A percentile compares a stretch with the other conserved stretches of the same genome.
These are phyloP conservation scores for Drosophila infuscata DNA, from an alignment of 2,888 invertebrate genomes.

Conservation along the genomic window DNA sequence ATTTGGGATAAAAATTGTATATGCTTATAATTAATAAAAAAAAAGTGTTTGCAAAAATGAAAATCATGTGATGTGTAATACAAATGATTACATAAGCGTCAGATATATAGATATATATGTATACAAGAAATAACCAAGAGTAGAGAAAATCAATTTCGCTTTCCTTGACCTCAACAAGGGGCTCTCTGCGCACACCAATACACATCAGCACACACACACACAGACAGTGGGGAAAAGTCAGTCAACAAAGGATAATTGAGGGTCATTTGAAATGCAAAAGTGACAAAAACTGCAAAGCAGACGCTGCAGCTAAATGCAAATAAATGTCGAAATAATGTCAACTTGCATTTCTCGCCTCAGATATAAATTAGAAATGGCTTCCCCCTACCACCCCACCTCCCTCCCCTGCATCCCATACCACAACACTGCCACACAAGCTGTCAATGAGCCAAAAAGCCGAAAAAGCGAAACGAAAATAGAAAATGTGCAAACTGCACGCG, in stretches of 20 bases:
- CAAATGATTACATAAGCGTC: slow-evolving; percentile 57
- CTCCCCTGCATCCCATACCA: too few relatives aligned
- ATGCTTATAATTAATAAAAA: too few relatives aligned
- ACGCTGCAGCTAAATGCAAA: slow-evolving; percentile 53
- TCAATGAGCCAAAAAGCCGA: slow-evolving; percentile 70
- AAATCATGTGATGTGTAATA: slow-evolving; percentile 34
- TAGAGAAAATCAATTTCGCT: slow-evolving; percentile 72
- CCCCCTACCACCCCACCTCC: neutral
- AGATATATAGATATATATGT: slow-evolving; percentile 11
- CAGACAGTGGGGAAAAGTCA: slow-evolving; percentile 10
- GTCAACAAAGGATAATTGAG: slow-evolving; percentile 83
- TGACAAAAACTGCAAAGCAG: slow-evolving; percentile 38
- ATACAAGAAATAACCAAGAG: neutral
- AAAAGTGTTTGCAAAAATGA: neutral
- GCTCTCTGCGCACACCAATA: neutral
- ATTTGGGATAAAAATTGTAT: neutral
- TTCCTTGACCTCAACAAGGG: slow-evolving; percentile 68
- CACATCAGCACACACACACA: neutral
- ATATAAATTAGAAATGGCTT: slow-evolving; percentile 29
- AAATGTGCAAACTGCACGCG: slow-evolving; percentile 69
- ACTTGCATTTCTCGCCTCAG: slow-evolving; percentile 27
- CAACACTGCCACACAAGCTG: slow-evolving; percentile 15
- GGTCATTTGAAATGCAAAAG: slow-evolving; percentile 79
- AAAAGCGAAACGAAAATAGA: slow-evolving; percentile 75
- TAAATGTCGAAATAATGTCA: slow-evolving; percentile 80